phyloP scores from a whole-genome alignment of 1,140 invertebrate species.

The Drosophila nikananu region DNA sequence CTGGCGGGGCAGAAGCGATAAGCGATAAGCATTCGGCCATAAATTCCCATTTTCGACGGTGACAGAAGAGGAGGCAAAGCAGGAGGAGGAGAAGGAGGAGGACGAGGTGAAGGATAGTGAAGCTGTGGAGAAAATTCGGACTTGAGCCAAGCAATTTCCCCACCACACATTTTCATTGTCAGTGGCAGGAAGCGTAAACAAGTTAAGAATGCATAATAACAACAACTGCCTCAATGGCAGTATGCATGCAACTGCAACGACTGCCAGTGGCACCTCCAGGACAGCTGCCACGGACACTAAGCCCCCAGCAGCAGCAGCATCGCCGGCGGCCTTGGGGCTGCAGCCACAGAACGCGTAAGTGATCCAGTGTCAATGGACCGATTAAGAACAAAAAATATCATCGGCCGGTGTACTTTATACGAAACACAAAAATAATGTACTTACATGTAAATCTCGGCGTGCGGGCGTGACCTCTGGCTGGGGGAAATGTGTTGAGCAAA shows the following conservation, averaged over 20 bases:
- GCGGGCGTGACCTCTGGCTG: conserved; percentile 7
- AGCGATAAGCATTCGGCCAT: conserved; percentile 34
- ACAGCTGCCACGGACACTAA: conserved; percentile 28
- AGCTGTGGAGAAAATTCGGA: conserved; percentile 11
- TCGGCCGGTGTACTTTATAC: not conserved
- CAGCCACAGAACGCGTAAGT: conserved; percentile 64
- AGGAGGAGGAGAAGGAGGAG: not conserved
- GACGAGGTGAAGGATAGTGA: not conserved
- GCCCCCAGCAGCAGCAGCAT: not conserved
- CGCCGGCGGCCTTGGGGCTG: conserved; percentile 15
- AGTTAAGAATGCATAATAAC: conserved; percentile 35
- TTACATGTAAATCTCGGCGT: conserved; percentile 1
- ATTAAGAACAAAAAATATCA: conserved; percentile 30
- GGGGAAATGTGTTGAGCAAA: conserved; percentile 29
- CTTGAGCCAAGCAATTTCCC: conserved; percentile 25
- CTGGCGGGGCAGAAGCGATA: conserved; percentile 26
- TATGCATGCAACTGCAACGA: conserved; percentile 20
- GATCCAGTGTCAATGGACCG: conserved; percentile 40
- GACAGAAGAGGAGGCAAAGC: not conserved
- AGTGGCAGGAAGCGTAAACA: conserved; percentile 21
- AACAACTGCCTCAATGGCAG: conserved; percentile 26
- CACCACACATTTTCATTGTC: conserved; percentile 10
- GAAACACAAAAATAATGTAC: conserved; percentile 14
- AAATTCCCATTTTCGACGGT: conserved; percentile 43
- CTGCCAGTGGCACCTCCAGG: conserved; percentile 26